A percentile compares a stretch with the other conserved stretches of the same genome.
These are phyloP conservation scores for Platichthys flesus DNA, from an alignment of 2,113 vertebrate genomes.

Conservation along the genomic window DNA sequence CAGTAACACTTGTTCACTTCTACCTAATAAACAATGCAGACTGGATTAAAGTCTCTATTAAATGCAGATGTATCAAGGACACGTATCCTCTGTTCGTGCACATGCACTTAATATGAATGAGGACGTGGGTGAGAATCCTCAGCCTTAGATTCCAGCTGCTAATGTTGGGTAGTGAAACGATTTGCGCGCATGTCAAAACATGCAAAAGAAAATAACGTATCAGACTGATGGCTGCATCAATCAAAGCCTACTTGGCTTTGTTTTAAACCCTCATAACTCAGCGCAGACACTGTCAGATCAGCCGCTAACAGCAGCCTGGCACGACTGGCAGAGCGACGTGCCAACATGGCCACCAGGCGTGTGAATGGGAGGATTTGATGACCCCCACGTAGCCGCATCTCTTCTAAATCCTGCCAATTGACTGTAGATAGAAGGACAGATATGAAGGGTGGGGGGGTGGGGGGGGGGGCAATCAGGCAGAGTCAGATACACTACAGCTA, in stretches of 20 bases:
- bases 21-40: background rate
- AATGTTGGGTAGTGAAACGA: background rate
- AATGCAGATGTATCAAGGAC: background rate
- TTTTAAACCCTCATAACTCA: conserved; percentile 60
- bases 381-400: conserved; percentile 52
- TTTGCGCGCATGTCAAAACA: conserved; percentile 9
- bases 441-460: conserved; percentile 7
- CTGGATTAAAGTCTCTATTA: background rate
- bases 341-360: conserved; percentile 63
- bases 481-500: conserved; percentile 24
- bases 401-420: conserved; percentile 51
- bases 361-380: conserved; percentile 72
- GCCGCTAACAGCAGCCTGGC: conserved; percentile 62
- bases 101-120: background rate
- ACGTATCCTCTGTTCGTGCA: background rate
- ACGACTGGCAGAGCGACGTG: conserved; percentile 53
- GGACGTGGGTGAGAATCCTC: background rate
- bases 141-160: background rate
- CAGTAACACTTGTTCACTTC: too few species aligned
- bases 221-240: conserved; percentile 29
- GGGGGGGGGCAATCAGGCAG: conserved; percentile 41
- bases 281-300: conserved; percentile 55
- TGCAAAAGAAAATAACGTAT: background rate
- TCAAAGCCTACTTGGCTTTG: conserved; percentile 50
- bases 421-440: conserved; percentile 47